Conservation (phyloP, 2,113 vertebrate genomes). For the Elephas maximus region DNA sequence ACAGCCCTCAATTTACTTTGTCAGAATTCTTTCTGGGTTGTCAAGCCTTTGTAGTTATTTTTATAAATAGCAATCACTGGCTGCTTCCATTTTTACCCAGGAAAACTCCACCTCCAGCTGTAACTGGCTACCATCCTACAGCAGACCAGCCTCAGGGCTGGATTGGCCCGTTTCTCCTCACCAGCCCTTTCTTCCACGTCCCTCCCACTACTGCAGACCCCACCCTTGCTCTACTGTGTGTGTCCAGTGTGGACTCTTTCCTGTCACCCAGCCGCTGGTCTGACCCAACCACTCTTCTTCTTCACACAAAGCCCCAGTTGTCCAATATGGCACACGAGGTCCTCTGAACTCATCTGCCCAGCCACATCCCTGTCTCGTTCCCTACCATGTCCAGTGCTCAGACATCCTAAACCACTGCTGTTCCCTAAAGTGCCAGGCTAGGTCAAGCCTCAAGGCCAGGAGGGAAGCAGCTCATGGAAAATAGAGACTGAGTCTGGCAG, state of each 20-base stretch:
- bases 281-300: neutral
- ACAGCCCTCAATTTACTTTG: conserved; percentile 83
- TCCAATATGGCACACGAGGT: neutral
- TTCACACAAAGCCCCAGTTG: neutral
- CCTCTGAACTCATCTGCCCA: neutral
- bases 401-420: neutral
- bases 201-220: neutral
- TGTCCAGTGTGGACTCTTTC: neutral
- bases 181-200: neutral
- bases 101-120: conserved; percentile 72
- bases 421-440: neutral
- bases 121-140: conserved; percentile 21
- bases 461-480: neutral
- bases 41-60: conserved; percentile 84
- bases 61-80: conserved; percentile 79
- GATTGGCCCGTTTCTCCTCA: conserved; percentile 18
- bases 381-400: neutral
- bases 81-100: conserved; percentile 83
- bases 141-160: neutral
- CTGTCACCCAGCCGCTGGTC: neutral
- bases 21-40: conserved; percentile 80
- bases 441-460: neutral
- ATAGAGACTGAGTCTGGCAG: neutral
- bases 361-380: neutral
- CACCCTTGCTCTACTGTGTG: neutral